Conservation (phyloP, 2,888 invertebrate genomes). For the Melieria crassipennis region DNA sequence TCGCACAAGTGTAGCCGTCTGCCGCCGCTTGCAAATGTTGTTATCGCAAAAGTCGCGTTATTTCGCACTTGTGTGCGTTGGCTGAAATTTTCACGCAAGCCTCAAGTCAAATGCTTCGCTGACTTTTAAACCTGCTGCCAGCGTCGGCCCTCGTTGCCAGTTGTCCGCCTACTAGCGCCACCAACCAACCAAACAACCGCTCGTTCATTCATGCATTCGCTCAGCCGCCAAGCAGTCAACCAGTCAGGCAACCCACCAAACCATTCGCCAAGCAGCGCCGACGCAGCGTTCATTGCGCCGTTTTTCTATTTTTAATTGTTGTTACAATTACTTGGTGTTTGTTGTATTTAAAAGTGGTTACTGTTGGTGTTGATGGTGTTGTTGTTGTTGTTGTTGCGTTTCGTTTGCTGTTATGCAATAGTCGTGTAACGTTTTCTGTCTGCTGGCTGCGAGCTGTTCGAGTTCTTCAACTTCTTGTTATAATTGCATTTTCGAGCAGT, state of each 20-base stretch:
- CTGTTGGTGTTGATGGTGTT: constrained; percentile 37
- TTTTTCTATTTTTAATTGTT: constrained; percentile 52
- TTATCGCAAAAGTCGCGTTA: no score
- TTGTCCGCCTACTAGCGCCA: no score
- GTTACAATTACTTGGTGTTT: constrained; percentile 55
- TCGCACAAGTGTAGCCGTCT: no score
- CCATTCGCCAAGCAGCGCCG: constrained; percentile 40
- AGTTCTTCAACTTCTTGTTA: constrained; percentile 47
- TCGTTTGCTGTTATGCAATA: constrained; percentile 51
- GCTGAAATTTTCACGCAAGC: no score
- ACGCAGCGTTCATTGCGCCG: constrained; percentile 47
- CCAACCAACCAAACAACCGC: constrained; percentile 40
- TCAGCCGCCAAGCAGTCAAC: constrained; percentile 46
- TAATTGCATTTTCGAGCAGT: constrained; percentile 54
- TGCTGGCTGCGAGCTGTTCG: constrained; percentile 4
- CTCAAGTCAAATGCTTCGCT: no score
- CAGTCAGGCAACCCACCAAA: no score
- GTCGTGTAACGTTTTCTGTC: constrained; percentile 7
- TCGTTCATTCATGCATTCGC: constrained; percentile 47
- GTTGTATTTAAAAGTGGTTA: constrained; percentile 18
- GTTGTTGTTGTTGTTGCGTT: constrained; percentile 35
- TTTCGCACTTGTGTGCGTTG: no score
- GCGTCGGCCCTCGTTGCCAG: no score
- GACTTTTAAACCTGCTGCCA: no score
- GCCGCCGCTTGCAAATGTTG: no score